These are phyloP conservation scores for Camarhynchus parvulus DNA, from an alignment of 2,113 vertebrate species.

Conservation along the genomic window DNA sequence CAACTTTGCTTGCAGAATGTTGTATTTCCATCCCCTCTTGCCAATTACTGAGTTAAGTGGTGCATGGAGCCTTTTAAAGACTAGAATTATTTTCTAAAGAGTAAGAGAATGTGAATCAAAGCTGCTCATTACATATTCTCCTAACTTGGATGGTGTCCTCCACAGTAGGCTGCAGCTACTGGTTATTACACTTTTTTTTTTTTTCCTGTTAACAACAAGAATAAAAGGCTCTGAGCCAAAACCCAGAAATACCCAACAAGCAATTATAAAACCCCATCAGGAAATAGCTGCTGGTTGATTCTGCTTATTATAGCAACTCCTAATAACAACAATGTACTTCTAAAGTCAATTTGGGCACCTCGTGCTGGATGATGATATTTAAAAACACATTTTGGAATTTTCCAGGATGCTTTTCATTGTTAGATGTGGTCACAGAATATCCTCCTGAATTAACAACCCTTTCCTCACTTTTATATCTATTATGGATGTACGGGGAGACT, in stretches of 20 bases:
- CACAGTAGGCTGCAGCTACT: conserved; percentile 50
- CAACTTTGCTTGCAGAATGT: conserved; percentile 33
- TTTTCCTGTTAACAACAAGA: conserved; percentile 47
- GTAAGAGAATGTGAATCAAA: conserved; percentile 61
- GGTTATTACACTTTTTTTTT: conserved; percentile 22
- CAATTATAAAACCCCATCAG: conserved; percentile 64
- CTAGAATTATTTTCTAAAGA: conserved; percentile 59
- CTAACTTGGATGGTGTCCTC: conserved; percentile 57
- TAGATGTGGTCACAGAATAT: background rate
- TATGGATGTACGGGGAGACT: background rate
- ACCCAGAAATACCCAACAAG: conserved; percentile 39
- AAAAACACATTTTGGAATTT: conserved; percentile 54
- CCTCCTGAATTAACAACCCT: background rate
- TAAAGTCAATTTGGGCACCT: conserved; percentile 52
- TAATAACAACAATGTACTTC: conserved; percentile 57
- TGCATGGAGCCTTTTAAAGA: conserved; percentile 65
- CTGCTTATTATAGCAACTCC: conserved; percentile 58
- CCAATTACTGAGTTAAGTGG: conserved; percentile 67
- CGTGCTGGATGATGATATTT: background rate
- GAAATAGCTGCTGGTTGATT: conserved; percentile 54
- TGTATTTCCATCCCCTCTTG: conserved; percentile 55
- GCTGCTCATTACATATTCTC: conserved; percentile 62
- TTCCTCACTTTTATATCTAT: background rate
- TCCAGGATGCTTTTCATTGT: conserved; percentile 4
- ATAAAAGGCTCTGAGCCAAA: conserved; percentile 59